Base-by-base conservation (phyloP, 2,113 vertebrate species). In the Anseranas semipalmata region DNA sequence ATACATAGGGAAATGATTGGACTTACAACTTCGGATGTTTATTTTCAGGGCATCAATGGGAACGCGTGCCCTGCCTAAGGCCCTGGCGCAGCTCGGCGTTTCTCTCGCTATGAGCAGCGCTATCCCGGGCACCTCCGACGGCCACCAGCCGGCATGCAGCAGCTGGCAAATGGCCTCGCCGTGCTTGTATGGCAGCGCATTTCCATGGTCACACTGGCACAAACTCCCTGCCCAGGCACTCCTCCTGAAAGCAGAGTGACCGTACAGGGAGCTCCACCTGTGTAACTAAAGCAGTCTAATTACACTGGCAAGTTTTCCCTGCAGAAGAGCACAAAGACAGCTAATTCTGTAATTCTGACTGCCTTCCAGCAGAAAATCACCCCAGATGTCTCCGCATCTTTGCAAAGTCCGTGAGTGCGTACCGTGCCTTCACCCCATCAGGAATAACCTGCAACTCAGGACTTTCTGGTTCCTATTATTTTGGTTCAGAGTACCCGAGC, bases 11-110 rank as follows among this genome's bases (percentile, higher is more conserved):
- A 94, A 96, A 56, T 52, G 6, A 89, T 67, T 52, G 63, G 60
- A 94, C 52, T 91, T 70, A 18, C 15, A 48, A 92, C 53, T 82
- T 91, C 78, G 87, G 94, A 89, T 85, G 74, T 91, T 94, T 93
- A 37, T 93, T 96, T 95, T 91, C 58, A 87, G 74, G 77, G 77
- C 37, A 56, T 45, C 48, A 73, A 78, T 85, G 94, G 70, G 94
- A 92, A 96, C 19, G 33, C 41, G 77, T 72, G 70, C 67, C 77
- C 77, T 82, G 89, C 95, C 87, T 65, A 60, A 87, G 45, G 89
- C 48, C 52, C 74, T 91, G 81, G 81, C 76, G 78, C 74, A 89
- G 53, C 89, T 65, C 4, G 1, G 70, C 32, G 39, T 20, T 67
- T 59, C 74, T 95, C 80, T 45, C 22, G 78, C 62, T 7, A 2